phyloP scores from a whole-genome alignment of 2,113 vertebrate species.

The Oreochromis niloticus region DNA sequence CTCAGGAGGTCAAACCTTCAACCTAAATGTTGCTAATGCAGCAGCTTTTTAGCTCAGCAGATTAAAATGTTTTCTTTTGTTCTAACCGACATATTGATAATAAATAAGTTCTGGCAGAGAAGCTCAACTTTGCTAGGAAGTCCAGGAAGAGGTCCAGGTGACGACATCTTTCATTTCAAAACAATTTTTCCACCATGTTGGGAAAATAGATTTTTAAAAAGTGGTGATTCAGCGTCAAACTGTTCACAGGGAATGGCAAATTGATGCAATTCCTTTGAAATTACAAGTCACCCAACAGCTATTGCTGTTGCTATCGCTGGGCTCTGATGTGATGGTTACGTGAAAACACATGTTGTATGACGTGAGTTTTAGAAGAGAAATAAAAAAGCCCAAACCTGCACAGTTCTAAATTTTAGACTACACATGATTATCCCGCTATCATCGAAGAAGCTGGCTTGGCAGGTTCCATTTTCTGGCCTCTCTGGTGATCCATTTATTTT shows the following conservation, averaged over 20 bases:
- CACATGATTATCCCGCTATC: not conserved
- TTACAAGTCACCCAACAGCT: not conserved
- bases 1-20: not conserved
- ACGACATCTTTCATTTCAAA: not conserved
- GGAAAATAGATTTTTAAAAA: not conserved
- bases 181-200: not conserved
- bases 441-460: not conserved
- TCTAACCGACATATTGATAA: not conserved
- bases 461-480: conserved; percentile 17
- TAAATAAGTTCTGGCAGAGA: not conserved
- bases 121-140: not conserved
- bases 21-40: not conserved
- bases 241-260: not conserved
- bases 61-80: not conserved
- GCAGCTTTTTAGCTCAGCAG: not conserved
- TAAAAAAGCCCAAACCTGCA: not conserved
- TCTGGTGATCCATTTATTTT: not conserved
- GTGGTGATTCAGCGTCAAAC: not conserved
- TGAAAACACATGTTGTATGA: not conserved
- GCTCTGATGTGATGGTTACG: not conserved
- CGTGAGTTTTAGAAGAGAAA: not conserved
- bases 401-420: not conserved
- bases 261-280: not conserved
- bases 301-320: not conserved
- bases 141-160: not conserved